A percentile compares a stretch with the other conserved stretches of the same genome.
Conservation (phyloP, 2,113 vertebrate species). For the Thomomys bottae region DNA sequence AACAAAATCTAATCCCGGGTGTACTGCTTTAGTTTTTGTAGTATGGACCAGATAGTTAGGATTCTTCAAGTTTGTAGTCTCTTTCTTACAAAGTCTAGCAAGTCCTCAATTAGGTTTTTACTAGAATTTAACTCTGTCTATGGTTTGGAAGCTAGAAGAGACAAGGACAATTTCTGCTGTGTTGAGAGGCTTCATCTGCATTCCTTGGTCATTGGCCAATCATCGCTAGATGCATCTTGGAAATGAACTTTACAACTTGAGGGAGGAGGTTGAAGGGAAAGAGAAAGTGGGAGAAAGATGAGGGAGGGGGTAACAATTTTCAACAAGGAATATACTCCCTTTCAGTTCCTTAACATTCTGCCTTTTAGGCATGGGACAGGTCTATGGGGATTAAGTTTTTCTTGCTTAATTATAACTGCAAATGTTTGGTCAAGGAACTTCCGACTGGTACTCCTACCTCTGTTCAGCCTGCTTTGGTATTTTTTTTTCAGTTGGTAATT, state of each 20-base stretch:
- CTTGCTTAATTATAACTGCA: background rate
- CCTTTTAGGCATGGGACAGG: background rate
- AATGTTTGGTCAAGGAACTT: background rate
- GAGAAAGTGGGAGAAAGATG: too few relatives aligned
- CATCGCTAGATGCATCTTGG: too few relatives aligned
- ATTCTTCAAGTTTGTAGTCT: background rate
- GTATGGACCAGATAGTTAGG: background rate
- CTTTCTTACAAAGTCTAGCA: background rate
- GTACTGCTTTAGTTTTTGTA: background rate
- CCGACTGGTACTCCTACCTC: background rate
- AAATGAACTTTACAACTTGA: too few relatives aligned
- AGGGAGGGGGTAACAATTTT: too few relatives aligned
- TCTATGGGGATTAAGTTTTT: background rate
- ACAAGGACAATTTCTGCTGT: background rate
- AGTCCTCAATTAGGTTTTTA: background rate
- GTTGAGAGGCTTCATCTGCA: background rate
- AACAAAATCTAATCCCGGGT: background rate
- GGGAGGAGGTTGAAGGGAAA: too few relatives aligned
- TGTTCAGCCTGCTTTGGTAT: background rate
- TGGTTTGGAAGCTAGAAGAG: background rate
- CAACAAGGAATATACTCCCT: too few relatives aligned
- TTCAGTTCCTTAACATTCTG: background rate
- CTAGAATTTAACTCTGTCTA: background rate
- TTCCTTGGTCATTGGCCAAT: background rate
- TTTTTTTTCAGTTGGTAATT: background rate